phyloP scores from a whole-genome alignment of 2,888 invertebrate species.

The Alloplasta piceator region DNA sequence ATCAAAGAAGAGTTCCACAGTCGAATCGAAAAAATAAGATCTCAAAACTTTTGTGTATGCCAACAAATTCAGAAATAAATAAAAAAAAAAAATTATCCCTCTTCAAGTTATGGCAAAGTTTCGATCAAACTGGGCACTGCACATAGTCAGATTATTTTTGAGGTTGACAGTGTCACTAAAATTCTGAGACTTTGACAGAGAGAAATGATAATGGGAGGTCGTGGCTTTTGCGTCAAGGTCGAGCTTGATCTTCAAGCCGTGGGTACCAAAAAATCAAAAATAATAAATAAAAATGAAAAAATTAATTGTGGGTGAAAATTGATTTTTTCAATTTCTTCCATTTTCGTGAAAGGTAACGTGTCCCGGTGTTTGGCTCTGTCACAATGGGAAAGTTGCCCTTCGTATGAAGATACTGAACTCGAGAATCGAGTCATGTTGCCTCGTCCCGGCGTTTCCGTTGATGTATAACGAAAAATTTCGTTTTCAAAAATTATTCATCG shows the following conservation, averaged over 20 bases:
- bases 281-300: slow-evolving; percentile 14
- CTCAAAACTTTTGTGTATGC: slow-evolving; percentile 3
- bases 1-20: too few relatives aligned
- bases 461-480: slow-evolving; percentile 89
- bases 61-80: neutral
- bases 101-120: neutral
- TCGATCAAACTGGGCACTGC: neutral
- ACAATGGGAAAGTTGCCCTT: slow-evolving; percentile 90
- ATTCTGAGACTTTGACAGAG: slow-evolving; percentile 36
- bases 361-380: slow-evolving; percentile 94
- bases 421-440: slow-evolving; percentile 87
- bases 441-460: slow-evolving; percentile 89
- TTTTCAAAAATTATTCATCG: slow-evolving; percentile 86
- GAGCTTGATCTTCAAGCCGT: slow-evolving; percentile 80
- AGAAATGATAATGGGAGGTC: slow-evolving; percentile 75
- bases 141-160: slow-evolving; percentile 2
- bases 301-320: neutral
- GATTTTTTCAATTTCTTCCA: slow-evolving; percentile 12
- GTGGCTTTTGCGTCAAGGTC: slow-evolving; percentile 79
- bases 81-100: slow-evolving; percentile 6
- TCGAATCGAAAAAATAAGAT: neutral
- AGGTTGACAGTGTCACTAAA: neutral
- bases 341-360: slow-evolving; percentile 87
- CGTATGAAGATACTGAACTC: slow-evolving; percentile 89
- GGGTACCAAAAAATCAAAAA: slow-evolving; percentile 65